Evolutionary conservation across 2,888 invertebrate species (phyloP), one percentile per base, ranked within the genome.

Genomic region (Meandrusa payeni): DNA sequence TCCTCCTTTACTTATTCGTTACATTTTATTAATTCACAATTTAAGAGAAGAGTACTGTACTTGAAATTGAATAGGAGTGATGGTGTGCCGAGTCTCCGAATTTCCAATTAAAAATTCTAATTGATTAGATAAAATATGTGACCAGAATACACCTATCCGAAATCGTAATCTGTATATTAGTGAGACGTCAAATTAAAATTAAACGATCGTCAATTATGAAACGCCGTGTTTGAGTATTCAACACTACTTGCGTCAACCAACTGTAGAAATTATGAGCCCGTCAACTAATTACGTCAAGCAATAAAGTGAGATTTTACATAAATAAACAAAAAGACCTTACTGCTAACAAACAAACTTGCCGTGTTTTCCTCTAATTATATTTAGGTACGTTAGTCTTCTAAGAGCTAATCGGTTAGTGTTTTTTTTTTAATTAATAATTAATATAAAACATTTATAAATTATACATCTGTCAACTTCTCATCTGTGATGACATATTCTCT

Each of bases 231-330:
- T 9, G 23, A 32, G 19, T 22, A 5, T 11, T 17, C 11, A 11
- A 23, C 15, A 13, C n/a, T 22, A 32, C 20, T 37, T 43, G 22
- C 20, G 37, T 38, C 31, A 37, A 37, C 26, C 4, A 32, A 37
- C 15, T 23, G 10, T 17, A 23, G 15, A 43, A 38, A 44, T 44
- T 44, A 38, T 44, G 26, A 15, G n/a, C 19, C 26, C 27, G 43
- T 44, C 38, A 38, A 44, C 24, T 26, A 26, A 43, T 19, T 10
- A 26, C 43, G 32, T 43, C 43, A 43, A 32, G 9, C 19, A 11
- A 32, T 42, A 31, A 29, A 37, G 17, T 38, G 11, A 11, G 27
- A 33, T 32, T 37, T 24, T 37, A 38, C 22, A 38, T 13, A 32
- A 38, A 44, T 26, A 27, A 24, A 7, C 24, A 36, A 23, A 32